Evolutionary conservation across 1,140 invertebrate genomes (phyloP), one percentile per base, ranked within the genome.

Genomic region (Protaetia brevitarsis): DNA sequence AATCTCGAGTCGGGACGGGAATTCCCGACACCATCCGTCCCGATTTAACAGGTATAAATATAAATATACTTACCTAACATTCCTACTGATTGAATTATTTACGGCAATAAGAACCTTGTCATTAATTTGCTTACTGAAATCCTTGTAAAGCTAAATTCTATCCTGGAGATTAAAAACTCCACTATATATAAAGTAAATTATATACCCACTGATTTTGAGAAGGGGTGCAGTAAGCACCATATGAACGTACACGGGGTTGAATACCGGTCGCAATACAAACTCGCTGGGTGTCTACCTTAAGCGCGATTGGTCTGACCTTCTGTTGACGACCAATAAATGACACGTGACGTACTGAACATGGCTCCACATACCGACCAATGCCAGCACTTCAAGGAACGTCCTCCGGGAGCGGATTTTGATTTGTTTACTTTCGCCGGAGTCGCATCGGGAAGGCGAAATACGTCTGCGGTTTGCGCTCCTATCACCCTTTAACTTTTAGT

Each of bases 391-490:
- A 45, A 13, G 41, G 41, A 45, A 21, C 13, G 41, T 45, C 23
- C 16, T 13, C 41, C 41, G 16, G 41, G 41, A 45, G 41, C 16
- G 13, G 16, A 45, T 45, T 45, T 45, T 45, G 41, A 45, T 45
- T 45, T 45, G 41, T 45, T 45, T 45, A 45, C 41, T 45, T 45
- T 45, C 8, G 41, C 41, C 41, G 41, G 41, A 45, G 41, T 45
- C n/a, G n/a, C n/a, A n/a, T n/a, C 16, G 3, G 36, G 36, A 37
- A 37, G 4, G 36, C 16, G 4, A 37, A 37, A n/a, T n/a, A n/a
- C n/a, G n/a, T n/a, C n/a, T n/a, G n/a, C n/a, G 36, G 16, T n/a
- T n/a, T 37, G 16, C 13, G 41, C 8, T 45, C 16, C 34, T 37
- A 13, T 37, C n/a, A n/a, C n/a, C n/a, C n/a, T n/a, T n/a, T n/a